Base-by-base conservation (phyloP, 2,888 invertebrate species). In the Rhingia rostrata region DNA sequence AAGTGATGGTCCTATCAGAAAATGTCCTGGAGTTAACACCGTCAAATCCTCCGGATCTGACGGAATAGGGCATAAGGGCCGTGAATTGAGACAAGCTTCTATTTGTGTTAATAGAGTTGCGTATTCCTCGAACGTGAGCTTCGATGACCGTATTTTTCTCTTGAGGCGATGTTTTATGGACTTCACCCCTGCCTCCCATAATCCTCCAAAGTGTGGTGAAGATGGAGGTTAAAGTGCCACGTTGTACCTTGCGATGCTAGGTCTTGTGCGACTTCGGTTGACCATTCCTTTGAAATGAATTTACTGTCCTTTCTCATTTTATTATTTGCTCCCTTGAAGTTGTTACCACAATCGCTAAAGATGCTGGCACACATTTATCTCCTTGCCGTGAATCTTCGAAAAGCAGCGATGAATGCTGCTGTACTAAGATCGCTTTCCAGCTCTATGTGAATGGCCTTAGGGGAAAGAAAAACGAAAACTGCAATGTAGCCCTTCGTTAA, bases 1-100 rank as follows among this genome's bases (percentile, higher is more conserved):
- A 6, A 47, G 22, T 14, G 74, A 53, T 7, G 58, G 53, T 10
- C 64, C 63, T 22, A 69, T 51, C 33, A 74, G 51, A 35, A 81
- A 67, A 43, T 81, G 74, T 2, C 12, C 66, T 6, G 54, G 58
- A n/a, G 75, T 60, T 0, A 43, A 33, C 12, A 45, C 45, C 10
- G 30, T 39, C 30, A 39, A 6, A 5, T 30, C 58, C 30, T 32
- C 12, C 6, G 45, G 45, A 3, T 45, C 61, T 3, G 43, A 43
- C 12, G 4, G 35, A 1, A 56, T 33, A 2, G 54, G 54, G 14
- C 43, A 22, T 30, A 67, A 9, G 1, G 56, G 43, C 54, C 54
- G 41, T 35, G 47, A 69, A 56, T 67, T 56, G 1, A 47, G 4
- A 35, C 9, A 54, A 10, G 54, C 22, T 41, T 66, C 66, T 5